phyloP scores from a whole-genome alignment of 1,140 invertebrate genomes.

The Drosophila chauvacae region DNA sequence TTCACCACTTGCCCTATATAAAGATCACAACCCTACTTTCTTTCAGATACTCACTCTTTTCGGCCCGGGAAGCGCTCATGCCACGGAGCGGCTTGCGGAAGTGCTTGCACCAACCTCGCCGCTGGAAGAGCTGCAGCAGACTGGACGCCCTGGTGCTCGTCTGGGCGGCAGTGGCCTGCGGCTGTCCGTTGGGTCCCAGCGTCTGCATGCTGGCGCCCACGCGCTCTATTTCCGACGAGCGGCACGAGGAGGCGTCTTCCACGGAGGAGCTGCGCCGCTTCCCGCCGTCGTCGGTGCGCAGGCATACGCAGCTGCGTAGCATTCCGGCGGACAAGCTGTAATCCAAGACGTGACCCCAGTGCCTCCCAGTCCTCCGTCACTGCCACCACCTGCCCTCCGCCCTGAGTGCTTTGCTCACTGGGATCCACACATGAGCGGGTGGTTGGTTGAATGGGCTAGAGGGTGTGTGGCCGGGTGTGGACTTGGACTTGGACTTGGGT shows the following conservation, averaged over 20 bases:
- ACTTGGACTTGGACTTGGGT: conserved; percentile 6
- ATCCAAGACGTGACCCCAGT: conserved; percentile 41
- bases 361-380: conserved; percentile 6
- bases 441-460: not conserved
- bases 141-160: conserved; percentile 74
- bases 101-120: conserved; percentile 85
- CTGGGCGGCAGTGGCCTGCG: conserved; percentile 47
- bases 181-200: conserved; percentile 52
- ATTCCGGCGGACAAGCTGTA: conserved; percentile 53
- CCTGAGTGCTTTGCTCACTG: conserved; percentile 13
- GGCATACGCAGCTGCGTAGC: conserved; percentile 82
- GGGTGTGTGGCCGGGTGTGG: not conserved
- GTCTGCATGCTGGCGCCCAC: conserved; percentile 71
- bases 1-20: not conserved
- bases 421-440: conserved; percentile 60
- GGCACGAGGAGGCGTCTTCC: conserved; percentile 87
- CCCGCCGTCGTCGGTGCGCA: conserved; percentile 66
- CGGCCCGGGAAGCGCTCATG: conserved; percentile 89
- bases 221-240: conserved; percentile 86
- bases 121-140: conserved; percentile 85
- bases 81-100: conserved; percentile 86
- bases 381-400: not conserved
- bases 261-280: conserved; percentile 82
- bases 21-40: not conserved
- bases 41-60: conserved; percentile 87